Evolutionary conservation across 2,888 invertebrate genomes (phyloP), one percentile per base, ranked within the genome.

Genomic region (Agapostemon virescens): DNA sequence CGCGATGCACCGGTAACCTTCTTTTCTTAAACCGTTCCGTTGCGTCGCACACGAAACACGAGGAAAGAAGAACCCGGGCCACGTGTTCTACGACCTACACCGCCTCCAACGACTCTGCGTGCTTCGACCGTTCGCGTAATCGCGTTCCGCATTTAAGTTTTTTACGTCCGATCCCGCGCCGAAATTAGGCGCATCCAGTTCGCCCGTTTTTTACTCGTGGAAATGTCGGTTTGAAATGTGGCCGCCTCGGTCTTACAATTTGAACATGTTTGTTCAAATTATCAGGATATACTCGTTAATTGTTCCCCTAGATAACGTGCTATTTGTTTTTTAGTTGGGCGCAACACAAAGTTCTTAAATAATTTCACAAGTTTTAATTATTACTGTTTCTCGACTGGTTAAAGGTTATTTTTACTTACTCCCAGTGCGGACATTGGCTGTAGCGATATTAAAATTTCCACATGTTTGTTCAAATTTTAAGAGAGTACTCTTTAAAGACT

Each of bases 1-100:
- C 69, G 68, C 79, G 77, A 82, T 77, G 75, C 74, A 79, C 70
- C 79, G 71, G 77, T 82, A 83, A 86, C 83, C 85, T 89, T 87
- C 85, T 87, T 88, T 87, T 84, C 84, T 87, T 85, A 85, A 84
- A 86, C 85, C 42, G 52, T 45, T 49, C 33, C 26, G 55, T 42
- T 49, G 55, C 30, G 61, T 33, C 9, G 74, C 67, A 30, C 58
- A 42, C 42, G 45, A 74, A 80, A 79, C 68, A 71, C 40, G 70
- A 68, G 71, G 42, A 58, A 73, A 78, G 74, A 74, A 69, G 66
- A 71, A 49, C 69, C 42, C 36, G n/a, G 63, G 63, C 74, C 71
- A 77, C 74, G 85, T 45, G 45, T 7, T 80, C 74, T 76, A 80
- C 79, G 74, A 86, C 86, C 52, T 49, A 49, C 52, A 13, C 23